A percentile compares a stretch with the other conserved stretches of the same genome.
Evolutionary conservation across 2,113 vertebrate species (phyloP).

Genomic region (Corvus moneduloides): DNA sequence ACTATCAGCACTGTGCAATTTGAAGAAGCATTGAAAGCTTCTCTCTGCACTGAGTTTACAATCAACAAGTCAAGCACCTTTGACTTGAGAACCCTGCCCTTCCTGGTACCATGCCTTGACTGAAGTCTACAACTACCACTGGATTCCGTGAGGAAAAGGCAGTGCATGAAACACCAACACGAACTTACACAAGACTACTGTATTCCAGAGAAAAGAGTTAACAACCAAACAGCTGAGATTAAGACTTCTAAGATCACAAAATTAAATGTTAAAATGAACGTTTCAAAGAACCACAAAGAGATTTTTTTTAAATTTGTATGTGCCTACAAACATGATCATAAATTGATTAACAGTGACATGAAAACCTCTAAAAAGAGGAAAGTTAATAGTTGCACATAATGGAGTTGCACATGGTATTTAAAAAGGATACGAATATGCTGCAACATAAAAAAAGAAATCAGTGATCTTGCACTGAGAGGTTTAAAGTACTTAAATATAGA

Average conservation of each 20-base stretch:
- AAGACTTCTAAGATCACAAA: background rate
- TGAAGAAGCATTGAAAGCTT: background rate
- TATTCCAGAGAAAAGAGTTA: background rate
- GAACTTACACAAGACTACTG: background rate
- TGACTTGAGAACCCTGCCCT: background rate
- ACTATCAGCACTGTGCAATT: background rate
- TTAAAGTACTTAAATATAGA: background rate
- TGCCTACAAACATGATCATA: background rate
- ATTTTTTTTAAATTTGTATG: background rate
- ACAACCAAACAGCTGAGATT: background rate
- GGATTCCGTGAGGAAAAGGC: background rate
- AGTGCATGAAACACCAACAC: background rate
- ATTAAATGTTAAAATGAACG: background rate
- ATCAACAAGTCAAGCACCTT: background rate
- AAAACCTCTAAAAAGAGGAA: background rate
- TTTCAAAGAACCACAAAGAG: background rate
- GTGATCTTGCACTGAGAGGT: background rate
- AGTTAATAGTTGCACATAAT: background rate
- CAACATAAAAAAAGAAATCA: background rate
- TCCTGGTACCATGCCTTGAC: background rate
- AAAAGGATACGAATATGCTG: background rate
- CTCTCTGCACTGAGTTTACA: background rate
- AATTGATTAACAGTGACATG: background rate
- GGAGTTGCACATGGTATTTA: background rate
- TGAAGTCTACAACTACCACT: background rate